A percentile compares a stretch with the other conserved stretches of the same genome.
These are phyloP conservation scores for Tragulus kanchil DNA, from an alignment of 2,113 vertebrate genomes.

Conservation along the genomic window DNA sequence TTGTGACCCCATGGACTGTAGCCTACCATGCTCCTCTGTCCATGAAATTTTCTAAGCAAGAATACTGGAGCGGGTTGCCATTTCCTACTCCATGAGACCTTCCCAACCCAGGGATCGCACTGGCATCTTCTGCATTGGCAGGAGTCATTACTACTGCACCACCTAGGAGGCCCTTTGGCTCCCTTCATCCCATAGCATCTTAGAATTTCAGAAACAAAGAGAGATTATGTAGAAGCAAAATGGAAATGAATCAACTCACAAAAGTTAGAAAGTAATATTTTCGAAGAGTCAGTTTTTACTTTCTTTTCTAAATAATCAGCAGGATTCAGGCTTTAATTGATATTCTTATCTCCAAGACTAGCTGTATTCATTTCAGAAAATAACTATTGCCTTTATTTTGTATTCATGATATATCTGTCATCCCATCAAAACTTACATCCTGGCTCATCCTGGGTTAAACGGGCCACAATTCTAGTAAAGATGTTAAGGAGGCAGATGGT, in stretches of 20 bases:
- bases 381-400: neutral
- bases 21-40: neutral
- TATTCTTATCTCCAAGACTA: neutral
- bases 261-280: conserved; percentile 2
- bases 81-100: neutral
- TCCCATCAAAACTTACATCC: neutral
- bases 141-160: neutral
- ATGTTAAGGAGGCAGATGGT: neutral
- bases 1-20: neutral
- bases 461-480: neutral
- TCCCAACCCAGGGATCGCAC: neutral
- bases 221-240: neutral
- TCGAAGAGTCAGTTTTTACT: neutral
- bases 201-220: neutral
- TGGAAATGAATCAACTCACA: neutral
- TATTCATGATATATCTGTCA: neutral
- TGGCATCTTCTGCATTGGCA: neutral
- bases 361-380: neutral
- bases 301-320: neutral
- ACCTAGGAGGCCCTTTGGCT: neutral
- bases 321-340: neutral
- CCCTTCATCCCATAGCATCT: neutral
- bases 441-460: neutral
- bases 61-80: neutral
- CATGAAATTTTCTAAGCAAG: neutral